phyloP scores from a whole-genome alignment of 2,113 vertebrate species.

The Danio rerio region GRCz12tu NC_133191.1:53375501-53376000 shows the following conservation, averaged over 20 bases:
- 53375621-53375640: no score
- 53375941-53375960: slow-evolving; percentile 51
- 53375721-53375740: not conserved
- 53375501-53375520: no score
- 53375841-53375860: slow-evolving; percentile 32
- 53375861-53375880: slow-evolving; percentile 25
- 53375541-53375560: no score
- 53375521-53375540: no score
- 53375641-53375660: no score
- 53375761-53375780: slow-evolving; percentile 24
- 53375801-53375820: slow-evolving; percentile 10
- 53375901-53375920: slow-evolving; percentile 34
- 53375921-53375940: slow-evolving; percentile 43
- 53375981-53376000: slow-evolving; percentile 11
- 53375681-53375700: slow-evolving; percentile 7
- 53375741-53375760: not conserved
- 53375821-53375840: slow-evolving; percentile 40
- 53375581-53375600: no score
- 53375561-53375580: no score
- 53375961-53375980: slow-evolving; percentile 27
- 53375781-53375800: slow-evolving; percentile 5
- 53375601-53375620: no score
- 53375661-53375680: not conserved
- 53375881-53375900: slow-evolving; percentile 52
- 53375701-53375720: not conserved